phyloP scores from a whole-genome alignment of 2,113 vertebrate genomes.

The Falco punctatus region DNA sequence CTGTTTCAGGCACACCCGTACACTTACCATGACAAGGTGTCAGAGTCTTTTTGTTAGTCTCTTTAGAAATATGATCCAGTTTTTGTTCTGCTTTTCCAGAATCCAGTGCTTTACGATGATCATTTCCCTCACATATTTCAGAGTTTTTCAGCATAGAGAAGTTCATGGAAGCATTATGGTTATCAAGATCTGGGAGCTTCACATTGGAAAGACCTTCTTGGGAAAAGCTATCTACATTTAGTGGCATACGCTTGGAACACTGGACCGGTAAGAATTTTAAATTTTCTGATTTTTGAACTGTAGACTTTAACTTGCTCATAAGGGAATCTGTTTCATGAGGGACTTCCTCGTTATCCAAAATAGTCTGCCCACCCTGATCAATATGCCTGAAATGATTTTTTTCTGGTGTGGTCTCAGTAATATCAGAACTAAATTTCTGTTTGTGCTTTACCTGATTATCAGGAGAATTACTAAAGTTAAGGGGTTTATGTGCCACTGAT shows the following conservation, averaged over 20 bases:
- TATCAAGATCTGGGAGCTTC: not conserved
- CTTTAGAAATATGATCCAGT: not conserved
- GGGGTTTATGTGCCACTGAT: not conserved
- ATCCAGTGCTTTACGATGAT: not conserved
- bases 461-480: not conserved
- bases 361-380: not conserved
- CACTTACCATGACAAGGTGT: slow-evolving; percentile 62
- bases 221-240: not conserved
- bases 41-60: not conserved
- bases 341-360: not conserved
- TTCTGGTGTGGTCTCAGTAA: not conserved
- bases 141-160: not conserved
- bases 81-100: slow-evolving; percentile 21
- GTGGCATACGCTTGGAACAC: not conserved
- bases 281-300: not conserved
- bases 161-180: not conserved
- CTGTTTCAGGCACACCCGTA: not conserved
- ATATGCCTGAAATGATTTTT: not conserved
- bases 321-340: not conserved
- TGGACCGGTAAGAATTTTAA: not conserved
- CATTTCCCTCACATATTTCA: not conserved
- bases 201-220: not conserved
- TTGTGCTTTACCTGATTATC: not conserved
- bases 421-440: not conserved
- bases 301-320: not conserved